Evolutionary conservation across 2,888 invertebrate species (phyloP), one percentile per base, ranked within the genome.

Genomic region (Cryptus viduatorius): DNA sequence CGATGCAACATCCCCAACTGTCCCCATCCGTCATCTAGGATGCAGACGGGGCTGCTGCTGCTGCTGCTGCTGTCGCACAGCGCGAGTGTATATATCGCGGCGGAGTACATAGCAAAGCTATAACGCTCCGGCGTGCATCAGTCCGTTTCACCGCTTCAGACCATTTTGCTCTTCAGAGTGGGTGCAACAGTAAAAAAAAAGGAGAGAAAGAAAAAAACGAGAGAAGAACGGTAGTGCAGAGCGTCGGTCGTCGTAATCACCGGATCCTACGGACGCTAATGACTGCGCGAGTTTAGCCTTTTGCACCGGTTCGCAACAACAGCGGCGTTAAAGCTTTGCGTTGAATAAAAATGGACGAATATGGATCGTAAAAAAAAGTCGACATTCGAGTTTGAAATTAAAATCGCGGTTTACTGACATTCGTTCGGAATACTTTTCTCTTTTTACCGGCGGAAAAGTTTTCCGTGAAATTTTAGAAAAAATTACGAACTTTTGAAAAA

Each of bases 1-100:
- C 91, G 92, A 92, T 91, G 91, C 91, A 91, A 92, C 92, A n/a
- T n/a, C n/a, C n/a, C n/a, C n/a, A 92, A 92, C 92, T 92, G 92
- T 92, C 92, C 90, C 91, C 91, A 92, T 92, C 89, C 91, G 92
- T 92, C 92, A 92, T 92, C 90, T 85, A 86, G 87, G 65, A 68
- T 81, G 64, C 42, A 53, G 29, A 31, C 31, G 59, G 65, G 24
- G 2, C 24, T 24, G 2, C 24, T 24, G 24, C 24, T 24, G 24
- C 37, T 37, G 3, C 37, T 8, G 78, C 72, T 84, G 76, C 48
- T 50, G 64, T 31, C 46, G 24, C 29, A 46, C 8, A 8, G 2
- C 56, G n/a, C 5, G 24, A 1, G 42, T 44, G 42, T 44, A 44
- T 7, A 8, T 19, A 77, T 29, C 50, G 72, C n/a, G 76, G 65